Evolutionary conservation across 2,888 invertebrate genomes (phyloP).

Genomic region (Polydrusus cervinus): DNA sequence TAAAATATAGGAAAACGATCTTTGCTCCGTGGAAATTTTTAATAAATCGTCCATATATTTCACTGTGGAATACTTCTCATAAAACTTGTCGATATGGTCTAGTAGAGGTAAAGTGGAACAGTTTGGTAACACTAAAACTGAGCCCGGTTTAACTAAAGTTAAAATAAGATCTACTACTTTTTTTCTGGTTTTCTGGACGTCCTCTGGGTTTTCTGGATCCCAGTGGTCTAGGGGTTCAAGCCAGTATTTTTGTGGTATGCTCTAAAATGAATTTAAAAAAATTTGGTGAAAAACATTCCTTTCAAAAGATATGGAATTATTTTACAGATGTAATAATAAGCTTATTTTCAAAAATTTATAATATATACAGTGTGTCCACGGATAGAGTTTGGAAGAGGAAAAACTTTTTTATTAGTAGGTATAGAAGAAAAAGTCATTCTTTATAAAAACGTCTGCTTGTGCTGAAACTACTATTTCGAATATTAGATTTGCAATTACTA

Average conservation of each 20-base stretch:
- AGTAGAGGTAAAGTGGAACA: conserved; percentile 34
- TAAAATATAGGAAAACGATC: conserved; percentile 37
- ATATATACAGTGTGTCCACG: too few species aligned
- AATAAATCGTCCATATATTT: conserved; percentile 48
- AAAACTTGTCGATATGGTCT: conserved; percentile 30
- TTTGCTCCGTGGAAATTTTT: conserved; percentile 22
- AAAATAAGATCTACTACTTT: conserved; percentile 34
- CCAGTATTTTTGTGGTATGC: conserved; percentile 54
- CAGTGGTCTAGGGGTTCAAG: conserved; percentile 45
- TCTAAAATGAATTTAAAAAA: conserved; percentile 40
- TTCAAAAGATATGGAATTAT: too few species aligned
- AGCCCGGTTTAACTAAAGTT: conserved; percentile 44
- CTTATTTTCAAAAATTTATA: too few species aligned
- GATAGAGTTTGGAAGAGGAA: too few species aligned
- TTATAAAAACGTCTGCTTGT: too few species aligned
- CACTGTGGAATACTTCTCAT: conserved; percentile 34
- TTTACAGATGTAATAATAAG: too few species aligned
- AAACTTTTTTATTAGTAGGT: too few species aligned
- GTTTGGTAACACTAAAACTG: conserved; percentile 47
- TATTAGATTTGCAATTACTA: too few species aligned
- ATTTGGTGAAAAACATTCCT: too few species aligned
- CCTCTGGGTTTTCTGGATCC: conserved; percentile 38
- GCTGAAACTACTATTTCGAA: too few species aligned
- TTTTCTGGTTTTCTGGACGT: conserved; percentile 33
- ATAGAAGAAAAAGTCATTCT: too few species aligned